These are phyloP conservation scores for Crotalus tigris DNA, from an alignment of 2,113 vertebrate species.

Conservation along the genomic window DNA sequence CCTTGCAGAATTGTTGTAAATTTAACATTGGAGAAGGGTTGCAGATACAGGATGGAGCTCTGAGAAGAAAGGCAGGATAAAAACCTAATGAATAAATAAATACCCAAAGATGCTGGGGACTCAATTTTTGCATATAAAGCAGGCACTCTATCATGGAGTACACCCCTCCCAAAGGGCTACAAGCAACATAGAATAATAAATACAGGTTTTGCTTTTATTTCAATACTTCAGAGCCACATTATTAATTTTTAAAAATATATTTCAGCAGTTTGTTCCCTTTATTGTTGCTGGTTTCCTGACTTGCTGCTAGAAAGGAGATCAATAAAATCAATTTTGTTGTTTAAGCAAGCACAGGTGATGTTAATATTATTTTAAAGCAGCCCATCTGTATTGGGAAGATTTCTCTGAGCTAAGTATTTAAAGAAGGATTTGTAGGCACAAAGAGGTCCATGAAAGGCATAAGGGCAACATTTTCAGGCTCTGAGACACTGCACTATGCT, in stretches of 20 bases:
- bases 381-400: not conserved
- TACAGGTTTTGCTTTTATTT: not conserved
- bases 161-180: not conserved
- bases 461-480: not conserved
- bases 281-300: not conserved
- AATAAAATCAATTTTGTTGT: conserved; percentile 4
- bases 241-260: not conserved
- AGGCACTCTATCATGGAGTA: not conserved
- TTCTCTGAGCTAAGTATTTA: not conserved
- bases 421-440: not conserved
- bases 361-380: not conserved
- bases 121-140: not conserved
- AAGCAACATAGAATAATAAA: not conserved
- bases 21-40: not conserved
- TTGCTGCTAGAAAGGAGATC: not conserved
- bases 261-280: not conserved
- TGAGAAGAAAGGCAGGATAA: not conserved
- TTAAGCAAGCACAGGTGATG: not conserved
- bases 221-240: not conserved
- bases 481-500: not conserved
- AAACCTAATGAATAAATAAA: not conserved
- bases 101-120: not conserved
- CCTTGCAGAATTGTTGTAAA: not conserved
- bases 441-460: not conserved
- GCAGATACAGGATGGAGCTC: not conserved